Conservation (phyloP, 2,797 vertebrate species). For the Cynodonichthys magdalenae region DNA sequence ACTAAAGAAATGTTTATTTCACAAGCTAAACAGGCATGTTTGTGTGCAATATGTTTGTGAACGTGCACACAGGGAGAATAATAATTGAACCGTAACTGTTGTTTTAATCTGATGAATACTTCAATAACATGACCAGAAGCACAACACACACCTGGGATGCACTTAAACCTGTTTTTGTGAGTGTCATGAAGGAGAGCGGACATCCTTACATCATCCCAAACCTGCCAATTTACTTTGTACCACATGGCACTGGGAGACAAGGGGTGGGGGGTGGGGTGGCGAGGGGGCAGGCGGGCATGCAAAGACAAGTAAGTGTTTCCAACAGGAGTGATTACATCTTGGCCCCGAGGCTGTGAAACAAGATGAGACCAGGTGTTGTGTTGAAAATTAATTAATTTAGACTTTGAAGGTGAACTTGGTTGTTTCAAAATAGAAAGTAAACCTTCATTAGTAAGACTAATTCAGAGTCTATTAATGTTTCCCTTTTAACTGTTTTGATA, state of each 20-base stretch:
- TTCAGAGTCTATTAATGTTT: background rate
- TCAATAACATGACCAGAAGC: slow-evolving; percentile 39
- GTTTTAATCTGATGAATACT: slow-evolving; percentile 39
- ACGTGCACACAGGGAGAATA: slow-evolving; percentile 22
- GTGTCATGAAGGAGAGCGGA: slow-evolving; percentile 14
- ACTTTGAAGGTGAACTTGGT: slow-evolving; percentile 3
- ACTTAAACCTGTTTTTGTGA: slow-evolving; percentile 59
- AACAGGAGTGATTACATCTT: slow-evolving; percentile 58
- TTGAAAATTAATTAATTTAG: slow-evolving; percentile 65
- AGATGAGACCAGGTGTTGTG: slow-evolving; percentile 60
- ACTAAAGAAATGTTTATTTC: background rate
- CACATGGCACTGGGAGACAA: slow-evolving; percentile 13
- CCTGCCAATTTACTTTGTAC: slow-evolving; percentile 60
- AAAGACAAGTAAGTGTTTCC: slow-evolving; percentile 76
- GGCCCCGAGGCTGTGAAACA: slow-evolving; percentile 47
- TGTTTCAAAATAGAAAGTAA: slow-evolving; percentile 44
- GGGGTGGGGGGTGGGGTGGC: slow-evolving; percentile 30
- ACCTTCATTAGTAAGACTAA: slow-evolving; percentile 38
- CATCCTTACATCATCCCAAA: slow-evolving; percentile 42
- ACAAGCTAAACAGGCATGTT: background rate
- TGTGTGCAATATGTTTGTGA: slow-evolving; percentile 55
- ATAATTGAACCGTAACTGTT: slow-evolving; percentile 33
- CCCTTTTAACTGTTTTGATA: background rate
- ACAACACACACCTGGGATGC: slow-evolving; percentile 44
- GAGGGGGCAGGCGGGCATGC: slow-evolving; percentile 60